Conservation (phyloP, 2,888 invertebrate genomes). For the Allolobophora icterica region DNA sequence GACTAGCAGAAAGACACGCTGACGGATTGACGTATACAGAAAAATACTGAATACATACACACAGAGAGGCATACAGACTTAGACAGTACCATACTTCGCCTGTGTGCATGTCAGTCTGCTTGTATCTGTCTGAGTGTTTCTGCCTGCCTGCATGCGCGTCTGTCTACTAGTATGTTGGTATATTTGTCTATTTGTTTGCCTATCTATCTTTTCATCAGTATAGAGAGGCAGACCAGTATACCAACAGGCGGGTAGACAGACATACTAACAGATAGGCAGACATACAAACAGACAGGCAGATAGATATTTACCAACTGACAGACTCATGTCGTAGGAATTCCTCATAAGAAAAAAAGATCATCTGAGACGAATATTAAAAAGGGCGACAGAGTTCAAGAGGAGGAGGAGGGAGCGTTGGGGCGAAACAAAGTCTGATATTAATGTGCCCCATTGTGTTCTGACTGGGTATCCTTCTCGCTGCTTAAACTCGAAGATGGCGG, state of each 20-base stretch:
- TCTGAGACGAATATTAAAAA: background rate
- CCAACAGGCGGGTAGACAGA: background rate
- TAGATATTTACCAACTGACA: background rate
- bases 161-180: background rate
- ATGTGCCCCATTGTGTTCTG: background rate
- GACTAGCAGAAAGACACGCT: too few species aligned
- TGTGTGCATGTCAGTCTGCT: background rate
- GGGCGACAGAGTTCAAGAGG: background rate
- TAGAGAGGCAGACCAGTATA: background rate
- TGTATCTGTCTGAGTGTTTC: background rate
- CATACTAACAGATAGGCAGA: background rate
- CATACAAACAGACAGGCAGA: background rate
- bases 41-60: too few species aligned
- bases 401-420: background rate
- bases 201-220: too few species aligned
- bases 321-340: constrained; percentile 11
- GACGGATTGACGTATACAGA: too few species aligned
- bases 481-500: background rate
- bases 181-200: too few species aligned
- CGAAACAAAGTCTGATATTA: constrained; percentile 11
- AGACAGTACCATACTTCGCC: too few species aligned
- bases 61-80: too few species aligned
- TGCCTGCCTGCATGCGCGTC: background rate
- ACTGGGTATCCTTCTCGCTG: background rate
- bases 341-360: background rate